Evolutionary conservation across 2,113 vertebrate species (phyloP).

Genomic region (Ceyx cyanopectus): DNA sequence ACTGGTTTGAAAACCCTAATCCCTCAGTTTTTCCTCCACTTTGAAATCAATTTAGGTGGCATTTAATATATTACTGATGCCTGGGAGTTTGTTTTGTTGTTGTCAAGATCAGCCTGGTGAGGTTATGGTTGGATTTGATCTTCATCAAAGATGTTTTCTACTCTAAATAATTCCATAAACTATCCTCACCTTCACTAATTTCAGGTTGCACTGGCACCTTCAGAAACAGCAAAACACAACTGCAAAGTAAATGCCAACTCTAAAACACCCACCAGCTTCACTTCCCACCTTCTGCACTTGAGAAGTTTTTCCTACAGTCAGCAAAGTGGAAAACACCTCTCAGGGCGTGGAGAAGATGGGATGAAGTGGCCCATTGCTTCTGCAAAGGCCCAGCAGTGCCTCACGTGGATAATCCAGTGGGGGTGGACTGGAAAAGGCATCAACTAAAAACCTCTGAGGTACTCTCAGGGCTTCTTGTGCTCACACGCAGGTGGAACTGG

Average conservation of each 20-base stretch:
- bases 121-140: background rate
- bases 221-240: background rate
- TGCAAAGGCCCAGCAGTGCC: background rate
- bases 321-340: background rate
- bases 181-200: background rate
- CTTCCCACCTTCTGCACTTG: background rate
- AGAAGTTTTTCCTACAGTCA: background rate
- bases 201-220: background rate
- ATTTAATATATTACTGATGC: background rate
- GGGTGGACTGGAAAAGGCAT: background rate
- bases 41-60: background rate
- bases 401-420: background rate
- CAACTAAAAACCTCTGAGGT: background rate
- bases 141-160: background rate
- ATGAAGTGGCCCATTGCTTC: rapidly evolving
- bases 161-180: background rate
- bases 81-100: background rate
- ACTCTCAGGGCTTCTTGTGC: background rate
- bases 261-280: background rate
- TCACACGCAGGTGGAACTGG: background rate
- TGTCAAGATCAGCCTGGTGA: background rate
- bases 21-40: background rate
- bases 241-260: background rate
- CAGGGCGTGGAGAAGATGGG: background rate
- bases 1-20: background rate